These are phyloP conservation scores for Goniozus legneri DNA, from an alignment of 1,140 invertebrate species.

Conservation along the genomic window DNA sequence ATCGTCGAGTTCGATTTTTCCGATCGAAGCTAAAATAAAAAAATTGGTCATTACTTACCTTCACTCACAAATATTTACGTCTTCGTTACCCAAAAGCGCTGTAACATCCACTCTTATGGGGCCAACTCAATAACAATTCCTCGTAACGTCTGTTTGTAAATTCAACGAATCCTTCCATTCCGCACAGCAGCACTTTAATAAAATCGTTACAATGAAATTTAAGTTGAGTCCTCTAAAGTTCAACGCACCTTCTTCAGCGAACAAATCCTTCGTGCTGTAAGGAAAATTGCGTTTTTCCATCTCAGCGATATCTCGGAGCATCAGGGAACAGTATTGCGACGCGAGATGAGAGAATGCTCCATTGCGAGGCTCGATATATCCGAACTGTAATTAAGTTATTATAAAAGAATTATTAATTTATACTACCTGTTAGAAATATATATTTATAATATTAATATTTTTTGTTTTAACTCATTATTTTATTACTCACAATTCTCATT, in stretches of 20 bases:
- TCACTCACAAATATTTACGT: conserved; percentile 5
- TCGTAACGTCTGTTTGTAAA: conserved; percentile 34
- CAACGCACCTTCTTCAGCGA: background rate
- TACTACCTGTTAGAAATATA: too few relatives aligned
- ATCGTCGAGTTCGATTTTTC: conserved; percentile 11
- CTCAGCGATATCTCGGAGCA: conserved; percentile 36
- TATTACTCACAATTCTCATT: conserved; percentile 29
- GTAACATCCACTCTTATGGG: conserved; percentile 36
- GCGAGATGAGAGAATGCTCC: conserved; percentile 23
- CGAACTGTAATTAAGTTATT: background rate
- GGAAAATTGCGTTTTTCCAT: conserved; percentile 33
- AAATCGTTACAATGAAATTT: conserved; percentile 1
- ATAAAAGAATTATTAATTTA: too few relatives aligned
- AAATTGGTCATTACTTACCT: background rate
- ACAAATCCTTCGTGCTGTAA: conserved; percentile 24
- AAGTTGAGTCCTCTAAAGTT: conserved; percentile 2
- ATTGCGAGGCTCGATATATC: background rate
- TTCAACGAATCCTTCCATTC: conserved; percentile 45
- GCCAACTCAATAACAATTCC: conserved; percentile 31
- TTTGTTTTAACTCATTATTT: too few relatives aligned
- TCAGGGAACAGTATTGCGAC: conserved; percentile 32
- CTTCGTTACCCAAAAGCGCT: conserved; percentile 19
- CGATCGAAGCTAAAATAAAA: background rate
- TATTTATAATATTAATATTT: background rate
- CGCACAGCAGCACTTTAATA: conserved; percentile 42